phyloP scores from a whole-genome alignment of 1,140 invertebrate species.

The Saccostrea cuccullata region DNA sequence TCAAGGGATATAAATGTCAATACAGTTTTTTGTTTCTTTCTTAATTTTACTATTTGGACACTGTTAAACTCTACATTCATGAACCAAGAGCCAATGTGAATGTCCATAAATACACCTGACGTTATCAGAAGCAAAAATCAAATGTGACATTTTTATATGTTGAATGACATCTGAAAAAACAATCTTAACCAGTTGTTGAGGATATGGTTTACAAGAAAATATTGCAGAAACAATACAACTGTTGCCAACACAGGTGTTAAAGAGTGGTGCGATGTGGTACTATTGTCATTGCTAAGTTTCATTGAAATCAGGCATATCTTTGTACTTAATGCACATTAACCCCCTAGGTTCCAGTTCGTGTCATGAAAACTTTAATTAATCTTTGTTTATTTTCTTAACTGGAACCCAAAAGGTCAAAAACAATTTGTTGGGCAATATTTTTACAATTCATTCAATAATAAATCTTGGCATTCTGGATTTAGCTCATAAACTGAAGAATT shows the following conservation, averaged over 20 bases:
- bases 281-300: not conserved
- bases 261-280: not conserved
- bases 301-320: not conserved
- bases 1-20: not conserved
- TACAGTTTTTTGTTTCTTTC: not conserved
- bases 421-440: not conserved
- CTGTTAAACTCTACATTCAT: not conserved
- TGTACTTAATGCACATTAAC: not conserved
- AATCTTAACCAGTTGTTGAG: not conserved
- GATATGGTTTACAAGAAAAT: not conserved
- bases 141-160: constrained; percentile 24
- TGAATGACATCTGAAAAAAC: constrained; percentile 25
- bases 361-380: not conserved
- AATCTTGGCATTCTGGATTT: not conserved
- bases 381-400: not conserved
- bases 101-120: constrained; percentile 1
- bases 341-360: not conserved
- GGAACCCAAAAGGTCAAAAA: not conserved
- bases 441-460: not conserved
- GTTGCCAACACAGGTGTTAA: not conserved
- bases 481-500: not conserved
- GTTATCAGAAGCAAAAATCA: not conserved
- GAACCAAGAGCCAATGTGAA: not conserved
- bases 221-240: constrained; percentile 8
- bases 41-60: not conserved